Conservation (phyloP, 2,113 vertebrate genomes). For the Seriola dumerili region DNA sequence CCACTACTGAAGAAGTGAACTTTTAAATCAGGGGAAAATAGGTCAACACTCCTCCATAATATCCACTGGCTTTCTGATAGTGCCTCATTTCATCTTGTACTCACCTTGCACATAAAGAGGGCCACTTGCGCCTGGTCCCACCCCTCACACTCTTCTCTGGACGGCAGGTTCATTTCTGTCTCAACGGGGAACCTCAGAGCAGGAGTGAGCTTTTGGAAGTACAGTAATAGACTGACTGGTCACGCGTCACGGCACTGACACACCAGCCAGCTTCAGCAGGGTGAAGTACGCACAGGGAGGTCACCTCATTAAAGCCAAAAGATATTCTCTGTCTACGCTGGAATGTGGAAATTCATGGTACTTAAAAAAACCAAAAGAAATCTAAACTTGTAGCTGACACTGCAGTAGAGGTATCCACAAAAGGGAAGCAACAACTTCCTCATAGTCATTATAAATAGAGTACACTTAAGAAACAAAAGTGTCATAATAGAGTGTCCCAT, state of each 20-base stretch:
- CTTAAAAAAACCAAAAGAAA: neutral
- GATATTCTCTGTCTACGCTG: constrained; percentile 3
- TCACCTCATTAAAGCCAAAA: constrained; percentile 63
- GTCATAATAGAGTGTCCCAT: constrained; percentile 10
- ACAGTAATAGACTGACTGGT: constrained; percentile 57
- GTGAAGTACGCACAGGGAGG: constrained; percentile 59
- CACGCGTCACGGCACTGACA: constrained; percentile 21
- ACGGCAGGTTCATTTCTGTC: constrained; percentile 85
- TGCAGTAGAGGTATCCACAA: constrained; percentile 5
- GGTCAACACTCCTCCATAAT: neutral
- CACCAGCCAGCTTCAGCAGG: constrained; percentile 15
- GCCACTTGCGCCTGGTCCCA: constrained; percentile 88
- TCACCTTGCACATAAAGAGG: constrained; percentile 87
- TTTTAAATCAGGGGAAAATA: constrained; percentile 14
- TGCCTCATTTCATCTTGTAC: constrained; percentile 14
- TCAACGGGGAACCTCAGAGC: constrained; percentile 46
- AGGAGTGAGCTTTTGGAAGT: constrained; percentile 42
- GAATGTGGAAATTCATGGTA: constrained; percentile 19
- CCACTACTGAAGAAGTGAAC: neutral
- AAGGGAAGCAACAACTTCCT: constrained; percentile 74
- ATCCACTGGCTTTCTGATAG: neutral
- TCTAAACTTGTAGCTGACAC: neutral
- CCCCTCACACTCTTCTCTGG: constrained; percentile 86
- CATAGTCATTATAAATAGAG: constrained; percentile 17
- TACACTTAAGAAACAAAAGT: constrained; percentile 23